Evolutionary conservation across 2,113 vertebrate species (phyloP), one percentile per base, ranked within the genome.

Genomic region (Hippocampus mohnikei): DNA sequence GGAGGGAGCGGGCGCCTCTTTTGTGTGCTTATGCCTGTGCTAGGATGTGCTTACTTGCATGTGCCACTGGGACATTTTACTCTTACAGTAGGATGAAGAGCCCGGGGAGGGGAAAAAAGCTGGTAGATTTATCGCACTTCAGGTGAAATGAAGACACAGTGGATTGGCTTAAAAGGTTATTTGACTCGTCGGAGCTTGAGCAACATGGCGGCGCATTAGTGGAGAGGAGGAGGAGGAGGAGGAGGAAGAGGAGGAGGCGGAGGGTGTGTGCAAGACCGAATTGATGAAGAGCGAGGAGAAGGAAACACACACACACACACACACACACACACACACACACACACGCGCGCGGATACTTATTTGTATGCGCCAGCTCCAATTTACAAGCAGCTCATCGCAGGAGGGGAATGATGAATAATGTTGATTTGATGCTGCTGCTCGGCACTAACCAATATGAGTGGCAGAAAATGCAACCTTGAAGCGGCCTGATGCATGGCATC

Each of bases 121-220:
- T 29, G 71, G 71, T 61, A 23, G 61, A 67, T 71, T 80, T 67
- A 46, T 27, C 25, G 70, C n/a, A n/a, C 59, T 78, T 56, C 77
- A 46, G 85, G 70, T 50, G 65, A 90, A 88, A 85, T 61, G 44
- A 77, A 90, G 79, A 85, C 78, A 86, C 74, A 40, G 71, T 72
- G 69, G 2, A 58, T 89, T 84, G 79, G 66, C 71, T 85, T 90
- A 90, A 93, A 94, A 93, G 82, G 85, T 78, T 87, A 77, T 90
- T 91, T 91, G 80, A 90, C 72, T n/a, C 67, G 58, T 21, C 1
- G 3, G 58, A 23, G 59, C 59, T 72, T n/a, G 63, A 59, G 60
- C 69, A 13, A 71, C 66, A 46, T 44, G 55, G 25, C 3, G 52
- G 55, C 69, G 70, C 70, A 74, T 77, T 73, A 60, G 75, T 76